A percentile compares a stretch with the other conserved stretches of the same genome.
Conservation (phyloP, 1,140 invertebrate species). For the Heliothis virescens region DNA sequence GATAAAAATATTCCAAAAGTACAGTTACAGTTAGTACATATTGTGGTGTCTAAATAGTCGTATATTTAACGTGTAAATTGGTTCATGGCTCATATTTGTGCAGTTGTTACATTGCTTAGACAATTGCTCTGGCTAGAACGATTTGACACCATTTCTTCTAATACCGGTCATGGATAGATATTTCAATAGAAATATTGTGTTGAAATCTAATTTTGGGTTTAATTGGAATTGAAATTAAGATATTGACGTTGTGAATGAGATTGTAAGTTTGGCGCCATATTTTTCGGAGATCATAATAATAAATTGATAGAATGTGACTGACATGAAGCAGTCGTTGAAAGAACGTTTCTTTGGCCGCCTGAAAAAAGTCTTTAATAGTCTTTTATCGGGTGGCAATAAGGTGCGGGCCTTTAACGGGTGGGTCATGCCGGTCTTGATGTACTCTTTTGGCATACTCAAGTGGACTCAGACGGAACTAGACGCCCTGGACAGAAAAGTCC, state of each 20-base stretch:
- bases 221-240: background rate
- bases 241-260: background rate
- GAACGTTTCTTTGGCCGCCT: no score
- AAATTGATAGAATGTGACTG: no score
- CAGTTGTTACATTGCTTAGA: conserved; percentile 67
- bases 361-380: no score
- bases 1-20: conserved; percentile 8
- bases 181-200: conserved; percentile 50
- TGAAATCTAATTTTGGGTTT: conserved; percentile 13
- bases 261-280: background rate
- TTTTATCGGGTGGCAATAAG: no score
- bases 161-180: conserved; percentile 66
- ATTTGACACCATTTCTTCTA: conserved; percentile 71
- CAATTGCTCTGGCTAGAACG: conserved; percentile 68
- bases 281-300: no score
- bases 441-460: no score
- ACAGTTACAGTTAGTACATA: conserved; percentile 5
- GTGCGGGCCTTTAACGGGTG: no score
- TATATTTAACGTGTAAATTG: conserved; percentile 73
- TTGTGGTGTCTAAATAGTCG: conserved; percentile 61
- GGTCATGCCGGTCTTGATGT: no score
- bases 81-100: conserved; percentile 74
- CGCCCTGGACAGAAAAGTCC: no score
- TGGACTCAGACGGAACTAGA: no score
- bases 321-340: no score